phyloP scores from a whole-genome alignment of 2,888 invertebrate genomes.

The Notodonta dromedarius region DNA sequence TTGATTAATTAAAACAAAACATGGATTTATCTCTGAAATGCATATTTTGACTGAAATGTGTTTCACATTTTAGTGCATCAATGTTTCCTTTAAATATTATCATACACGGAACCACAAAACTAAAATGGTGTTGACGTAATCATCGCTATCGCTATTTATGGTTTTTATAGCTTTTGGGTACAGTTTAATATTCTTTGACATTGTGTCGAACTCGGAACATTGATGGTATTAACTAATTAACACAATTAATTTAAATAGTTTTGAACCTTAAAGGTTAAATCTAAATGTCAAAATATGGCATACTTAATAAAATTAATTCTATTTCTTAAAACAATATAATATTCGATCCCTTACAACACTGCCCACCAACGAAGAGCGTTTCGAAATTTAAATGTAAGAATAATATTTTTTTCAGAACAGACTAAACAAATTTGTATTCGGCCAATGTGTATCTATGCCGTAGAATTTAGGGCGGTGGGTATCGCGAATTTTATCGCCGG shows the following conservation, averaged over 20 bases:
- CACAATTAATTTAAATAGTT: not conserved
- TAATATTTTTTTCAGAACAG: not conserved
- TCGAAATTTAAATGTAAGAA: constrained; percentile 4
- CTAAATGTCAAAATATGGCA: too few species aligned
- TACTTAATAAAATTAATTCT: too few species aligned
- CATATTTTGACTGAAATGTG: too few species aligned
- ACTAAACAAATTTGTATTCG: constrained; percentile 5
- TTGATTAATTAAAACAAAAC: too few species aligned
- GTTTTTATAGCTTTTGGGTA: constrained; percentile 1
- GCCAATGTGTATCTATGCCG: constrained; percentile 10
- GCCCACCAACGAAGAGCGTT: not conserved
- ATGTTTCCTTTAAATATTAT: not conserved
- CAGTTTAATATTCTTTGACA: not conserved
- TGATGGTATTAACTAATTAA: not conserved
- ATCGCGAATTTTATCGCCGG: constrained; percentile 23
- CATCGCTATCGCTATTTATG: constrained; percentile 4
- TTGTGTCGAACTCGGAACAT: not conserved
- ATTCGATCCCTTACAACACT: not conserved
- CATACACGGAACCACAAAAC: not conserved
- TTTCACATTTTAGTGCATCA: not conserved
- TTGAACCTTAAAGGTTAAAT: too few species aligned
- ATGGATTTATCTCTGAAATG: too few species aligned
- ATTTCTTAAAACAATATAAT: not conserved
- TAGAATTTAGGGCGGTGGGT: constrained; percentile 8
- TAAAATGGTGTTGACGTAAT: not conserved